Conservation (phyloP, 1,140 invertebrate genomes). For the Nixonia krombeini region DNA sequence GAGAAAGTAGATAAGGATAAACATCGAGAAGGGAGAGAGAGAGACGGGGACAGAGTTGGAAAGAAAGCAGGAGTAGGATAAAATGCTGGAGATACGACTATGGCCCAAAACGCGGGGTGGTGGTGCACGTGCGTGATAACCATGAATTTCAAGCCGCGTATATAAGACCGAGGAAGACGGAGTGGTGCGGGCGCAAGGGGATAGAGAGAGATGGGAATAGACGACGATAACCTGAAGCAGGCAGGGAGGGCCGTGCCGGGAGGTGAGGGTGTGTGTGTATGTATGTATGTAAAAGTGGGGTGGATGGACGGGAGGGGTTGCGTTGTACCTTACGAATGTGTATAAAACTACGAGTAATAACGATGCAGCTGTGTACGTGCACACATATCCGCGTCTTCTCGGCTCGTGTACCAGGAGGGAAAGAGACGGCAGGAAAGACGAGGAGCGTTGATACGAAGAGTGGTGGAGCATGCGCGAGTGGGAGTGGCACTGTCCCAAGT, state of each 20-base stretch:
- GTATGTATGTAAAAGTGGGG: background rate
- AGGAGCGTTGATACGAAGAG: constrained; percentile 12
- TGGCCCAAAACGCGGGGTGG: constrained; percentile 20
- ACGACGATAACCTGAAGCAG: constrained; percentile 37
- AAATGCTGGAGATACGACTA: constrained; percentile 29
- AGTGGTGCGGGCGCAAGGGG: constrained; percentile 6
- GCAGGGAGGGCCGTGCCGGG: constrained; percentile 5
- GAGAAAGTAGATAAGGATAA: too few species aligned
- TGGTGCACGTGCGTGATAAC: constrained; percentile 49
- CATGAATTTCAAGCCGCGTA: constrained; percentile 41
- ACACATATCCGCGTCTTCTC: too few species aligned
- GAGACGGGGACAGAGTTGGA: too few species aligned
- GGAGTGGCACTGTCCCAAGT: constrained; percentile 44
- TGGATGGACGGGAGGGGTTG: background rate
- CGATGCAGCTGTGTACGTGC: constrained; percentile 3
- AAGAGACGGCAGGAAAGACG: constrained; percentile 8
- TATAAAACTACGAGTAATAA: constrained; percentile 48
- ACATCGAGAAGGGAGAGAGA: too few species aligned
- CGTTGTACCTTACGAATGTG: too few species aligned
- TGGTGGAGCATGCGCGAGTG: constrained; percentile 48
- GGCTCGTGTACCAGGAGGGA: constrained; percentile 9
- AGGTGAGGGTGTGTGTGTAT: constrained; percentile 35
- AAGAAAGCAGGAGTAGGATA: constrained; percentile 22
- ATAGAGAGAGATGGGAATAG: constrained; percentile 10
- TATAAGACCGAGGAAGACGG: constrained; percentile 31